phyloP scores from a whole-genome alignment of 2,888 invertebrate species.

The Phrixothrix hirtus region DNA sequence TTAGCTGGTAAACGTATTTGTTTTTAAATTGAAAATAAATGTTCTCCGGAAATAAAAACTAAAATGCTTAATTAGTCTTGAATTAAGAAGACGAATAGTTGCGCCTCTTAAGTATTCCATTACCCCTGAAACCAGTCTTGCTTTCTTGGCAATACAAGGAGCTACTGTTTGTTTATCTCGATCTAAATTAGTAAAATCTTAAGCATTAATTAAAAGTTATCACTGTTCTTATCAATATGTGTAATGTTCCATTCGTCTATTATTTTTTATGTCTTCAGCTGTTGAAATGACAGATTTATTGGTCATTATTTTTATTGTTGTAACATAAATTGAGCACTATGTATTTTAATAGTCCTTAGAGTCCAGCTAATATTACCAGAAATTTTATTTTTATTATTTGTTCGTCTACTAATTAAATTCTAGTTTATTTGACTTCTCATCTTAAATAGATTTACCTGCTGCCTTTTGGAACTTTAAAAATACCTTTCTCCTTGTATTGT shows the following conservation, averaged over 20 bases:
- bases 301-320: constrained; percentile 39
- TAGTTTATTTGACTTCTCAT: constrained; percentile 13
- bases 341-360: constrained; percentile 22
- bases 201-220: constrained; percentile 47
- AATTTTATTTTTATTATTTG: constrained; percentile 10
- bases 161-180: constrained; percentile 42
- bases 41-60: too few species aligned
- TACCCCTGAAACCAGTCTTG: constrained; percentile 29
- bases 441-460: constrained; percentile 24
- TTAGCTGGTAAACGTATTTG: too few species aligned
- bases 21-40: too few species aligned
- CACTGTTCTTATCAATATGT: constrained; percentile 42
- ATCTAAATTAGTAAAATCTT: constrained; percentile 48
- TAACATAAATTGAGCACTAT: constrained; percentile 28
- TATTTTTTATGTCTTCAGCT: constrained; percentile 41
- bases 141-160: constrained; percentile 30
- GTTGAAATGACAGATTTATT: constrained; percentile 42
- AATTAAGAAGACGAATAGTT: too few species aligned
- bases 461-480: constrained; percentile 31
- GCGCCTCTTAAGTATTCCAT: constrained; percentile 18
- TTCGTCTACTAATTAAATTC: constrained; percentile 20
- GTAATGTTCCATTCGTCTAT: constrained; percentile 38
- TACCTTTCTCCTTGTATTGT: constrained; percentile 31
- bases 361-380: constrained; percentile 12
- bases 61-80: too few species aligned